Evolutionary conservation across 1,140 invertebrate species (phyloP), one percentile per base, ranked within the genome.

Genomic region (Formica exsecta): DNA sequence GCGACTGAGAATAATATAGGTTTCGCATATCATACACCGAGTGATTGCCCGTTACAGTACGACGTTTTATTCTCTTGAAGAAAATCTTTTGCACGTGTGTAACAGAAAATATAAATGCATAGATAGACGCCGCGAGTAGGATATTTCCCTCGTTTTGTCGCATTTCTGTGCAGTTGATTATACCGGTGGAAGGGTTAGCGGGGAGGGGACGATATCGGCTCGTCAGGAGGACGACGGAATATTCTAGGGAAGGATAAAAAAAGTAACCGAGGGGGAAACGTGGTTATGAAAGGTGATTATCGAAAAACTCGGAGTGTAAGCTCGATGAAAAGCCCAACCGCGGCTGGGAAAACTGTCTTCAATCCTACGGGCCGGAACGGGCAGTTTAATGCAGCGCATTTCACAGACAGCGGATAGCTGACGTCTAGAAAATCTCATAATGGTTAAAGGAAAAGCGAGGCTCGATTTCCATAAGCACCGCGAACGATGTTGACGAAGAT

Each of bases 271-370:
- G 74, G 16, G 48, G 48, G 38, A 89, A 89, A 61, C 57, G 36
- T 73, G 86, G 80, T 70, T 71, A 80, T 64, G 84, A 86, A 89
- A 80, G 68, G 59, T 86, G 87, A 89, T 89, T 86, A 89, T 86
- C 87, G 85, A 77, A 51, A 59, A 77, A 88, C 66, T 88, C 71
- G 65, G 36, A 36, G 48, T n/a, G 64, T 38, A 29, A 51, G 62
- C 61, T n/a, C 54, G 51, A 75, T 57, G 74, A 83, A 16, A 51
- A 19, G 48, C 48, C 48, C 4, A 32, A 32, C 32, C 38, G 44
- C 81, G 59, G 16, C 48, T 44, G 48, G 48, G 44, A 29, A 16
- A 38, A 66, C 51, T 76, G 86, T 87, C 48, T 62, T 51, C 71
- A 11, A 65, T 22, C 41, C 48, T 8, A n/a, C 57, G 62, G 57